Evolutionary conservation across 2,797 vertebrate genomes (phyloP).

Genomic region (Phaenicophaeus curvirostris): DNA sequence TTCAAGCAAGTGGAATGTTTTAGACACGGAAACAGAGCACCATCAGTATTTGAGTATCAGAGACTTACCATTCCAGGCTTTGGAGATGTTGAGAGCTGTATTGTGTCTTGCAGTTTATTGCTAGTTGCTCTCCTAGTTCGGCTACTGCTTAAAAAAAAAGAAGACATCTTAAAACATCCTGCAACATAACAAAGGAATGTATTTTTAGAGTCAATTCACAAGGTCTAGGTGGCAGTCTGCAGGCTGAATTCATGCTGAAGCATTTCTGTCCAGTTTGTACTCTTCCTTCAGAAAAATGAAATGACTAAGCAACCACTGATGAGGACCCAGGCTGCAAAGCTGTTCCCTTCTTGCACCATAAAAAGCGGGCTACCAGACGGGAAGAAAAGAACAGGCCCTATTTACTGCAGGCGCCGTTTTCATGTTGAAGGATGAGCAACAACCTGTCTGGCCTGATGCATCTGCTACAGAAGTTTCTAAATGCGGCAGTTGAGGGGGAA

Average conservation of each 20-base stretch:
- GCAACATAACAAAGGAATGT: neutral
- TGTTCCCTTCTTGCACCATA: neutral
- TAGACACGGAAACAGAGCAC: neutral
- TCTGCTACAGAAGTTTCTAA: neutral
- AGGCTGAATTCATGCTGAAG: neutral
- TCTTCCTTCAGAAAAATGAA: neutral
- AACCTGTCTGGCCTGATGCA: neutral
- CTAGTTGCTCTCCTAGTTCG: conserved; percentile 41
- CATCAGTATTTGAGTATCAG: neutral
- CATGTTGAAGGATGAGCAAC: neutral
- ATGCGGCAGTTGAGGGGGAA: neutral
- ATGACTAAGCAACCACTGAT: neutral
- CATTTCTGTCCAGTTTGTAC: neutral
- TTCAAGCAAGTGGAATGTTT: neutral
- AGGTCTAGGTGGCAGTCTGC: neutral
- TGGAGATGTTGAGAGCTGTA: conserved; percentile 18
- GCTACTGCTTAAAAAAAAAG: neutral
- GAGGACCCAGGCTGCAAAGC: neutral
- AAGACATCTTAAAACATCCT: neutral
- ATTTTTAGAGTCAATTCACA: neutral
- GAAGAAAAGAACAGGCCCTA: neutral
- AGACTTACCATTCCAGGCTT: conserved; percentile 72
- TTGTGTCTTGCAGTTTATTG: conserved; percentile 38
- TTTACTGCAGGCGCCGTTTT: neutral
- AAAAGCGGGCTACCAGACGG: neutral